Evolutionary conservation across 1,140 invertebrate genomes (phyloP).

Genomic region (Oreohelix idahoensis): DNA sequence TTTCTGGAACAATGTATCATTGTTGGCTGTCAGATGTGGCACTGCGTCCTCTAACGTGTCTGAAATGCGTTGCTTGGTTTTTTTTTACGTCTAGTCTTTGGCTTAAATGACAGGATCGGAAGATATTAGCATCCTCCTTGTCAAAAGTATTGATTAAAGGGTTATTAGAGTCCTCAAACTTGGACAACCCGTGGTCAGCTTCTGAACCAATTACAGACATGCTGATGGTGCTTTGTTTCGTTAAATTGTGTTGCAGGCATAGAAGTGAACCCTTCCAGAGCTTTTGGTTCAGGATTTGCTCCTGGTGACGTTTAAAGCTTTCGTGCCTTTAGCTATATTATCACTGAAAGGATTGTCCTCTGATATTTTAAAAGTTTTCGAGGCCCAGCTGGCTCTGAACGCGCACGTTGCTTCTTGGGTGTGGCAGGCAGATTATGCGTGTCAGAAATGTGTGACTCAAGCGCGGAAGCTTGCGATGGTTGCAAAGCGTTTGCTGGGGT

Average conservation of each 20-base stretch:
- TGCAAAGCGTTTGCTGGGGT: not conserved
- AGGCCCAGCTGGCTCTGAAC: not conserved
- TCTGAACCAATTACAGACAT: not conserved
- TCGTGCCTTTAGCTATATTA: not conserved
- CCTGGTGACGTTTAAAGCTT: not conserved
- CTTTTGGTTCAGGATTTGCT: not conserved
- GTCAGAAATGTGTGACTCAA: no score
- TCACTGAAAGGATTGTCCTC: not conserved
- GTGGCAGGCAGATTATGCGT: not conserved
- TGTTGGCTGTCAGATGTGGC: not conserved
- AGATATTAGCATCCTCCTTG: no score
- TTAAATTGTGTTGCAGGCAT: not conserved
- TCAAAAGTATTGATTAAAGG: no score
- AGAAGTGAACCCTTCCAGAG: not conserved
- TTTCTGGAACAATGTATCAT: not conserved
- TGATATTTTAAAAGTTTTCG: not conserved
- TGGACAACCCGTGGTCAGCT: not conserved
- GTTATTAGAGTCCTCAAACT: not conserved
- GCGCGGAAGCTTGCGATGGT: not conserved
- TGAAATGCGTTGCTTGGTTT: not conserved
- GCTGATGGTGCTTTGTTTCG: not conserved
- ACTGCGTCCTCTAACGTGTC: not conserved
- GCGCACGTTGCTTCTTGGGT: not conserved
- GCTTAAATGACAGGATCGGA: not conserved
- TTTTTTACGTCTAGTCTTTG: not conserved